Evolutionary conservation across 1,140 invertebrate genomes (phyloP).

Genomic region (Ylistrum balloti): DNA sequence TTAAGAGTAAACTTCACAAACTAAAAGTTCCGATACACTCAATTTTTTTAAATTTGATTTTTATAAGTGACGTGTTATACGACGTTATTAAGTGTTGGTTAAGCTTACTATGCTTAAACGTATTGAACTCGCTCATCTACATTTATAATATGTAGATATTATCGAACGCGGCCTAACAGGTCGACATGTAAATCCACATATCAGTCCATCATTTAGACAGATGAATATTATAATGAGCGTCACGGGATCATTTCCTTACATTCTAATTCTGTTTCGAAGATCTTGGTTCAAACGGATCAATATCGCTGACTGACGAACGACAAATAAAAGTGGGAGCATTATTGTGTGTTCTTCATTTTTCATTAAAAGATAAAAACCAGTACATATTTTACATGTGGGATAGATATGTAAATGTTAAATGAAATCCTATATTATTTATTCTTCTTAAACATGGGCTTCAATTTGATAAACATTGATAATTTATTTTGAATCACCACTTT

Average conservation of each 20-base stretch:
- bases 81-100: not conserved
- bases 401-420: not conserved
- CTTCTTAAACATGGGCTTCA: not conserved
- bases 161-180: conserved; percentile 2
- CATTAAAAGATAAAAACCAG: not conserved
- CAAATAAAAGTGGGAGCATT: not conserved
- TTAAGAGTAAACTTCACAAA: too few species aligned
- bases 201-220: conserved; percentile 25
- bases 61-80: too few species aligned
- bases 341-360: not conserved
- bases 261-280: not conserved
- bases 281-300: not conserved
- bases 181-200: conserved; percentile 4
- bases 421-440: not conserved
- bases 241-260: not conserved
- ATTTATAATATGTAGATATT: conserved; percentile 29
- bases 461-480: not conserved
- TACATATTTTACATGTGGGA: not conserved
- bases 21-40: not conserved
- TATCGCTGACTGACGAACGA: not conserved
- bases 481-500: not conserved
- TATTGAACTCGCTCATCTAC: not conserved
- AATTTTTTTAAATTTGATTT: too few species aligned
- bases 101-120: not conserved
- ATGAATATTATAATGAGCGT: conserved; percentile 21